A percentile compares a stretch with the other conserved stretches of the same genome.
phyloP scores from a whole-genome alignment of 1,140 invertebrate species.

The Sitobion miscanthi region DNA sequence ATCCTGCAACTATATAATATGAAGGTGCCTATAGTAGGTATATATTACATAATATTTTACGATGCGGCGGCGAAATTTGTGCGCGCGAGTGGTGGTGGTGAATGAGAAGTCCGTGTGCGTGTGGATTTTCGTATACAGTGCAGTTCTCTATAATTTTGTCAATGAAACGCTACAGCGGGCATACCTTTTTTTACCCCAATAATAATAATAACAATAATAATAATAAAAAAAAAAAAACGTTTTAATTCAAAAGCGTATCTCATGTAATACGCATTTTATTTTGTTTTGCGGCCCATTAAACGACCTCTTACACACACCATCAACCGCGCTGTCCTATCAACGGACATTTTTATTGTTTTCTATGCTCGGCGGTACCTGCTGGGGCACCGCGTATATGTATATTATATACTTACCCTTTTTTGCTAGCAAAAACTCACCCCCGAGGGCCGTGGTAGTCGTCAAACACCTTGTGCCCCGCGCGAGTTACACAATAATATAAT shows the following conservation, averaged over 20 bases:
- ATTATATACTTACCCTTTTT: background rate
- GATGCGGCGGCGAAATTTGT: background rate
- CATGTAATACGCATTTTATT: background rate
- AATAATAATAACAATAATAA: background rate
- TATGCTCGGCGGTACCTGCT: background rate
- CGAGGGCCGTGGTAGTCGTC: background rate
- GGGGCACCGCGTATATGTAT: background rate
- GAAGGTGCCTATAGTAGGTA: background rate
- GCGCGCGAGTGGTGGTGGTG: background rate
- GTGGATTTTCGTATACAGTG: background rate
- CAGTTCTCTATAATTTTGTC: conserved; percentile 54
- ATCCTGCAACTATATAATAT: background rate
- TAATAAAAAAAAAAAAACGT: conserved; percentile 20
- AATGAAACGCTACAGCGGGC: conserved; percentile 34
- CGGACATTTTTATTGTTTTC: background rate
- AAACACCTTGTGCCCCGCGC: background rate
- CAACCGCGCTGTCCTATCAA: too few species aligned
- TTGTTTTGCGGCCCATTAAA: background rate
- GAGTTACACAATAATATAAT: background rate
- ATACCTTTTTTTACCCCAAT: conserved; percentile 35
- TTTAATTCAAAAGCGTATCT: conserved; percentile 40
- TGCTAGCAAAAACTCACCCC: background rate
- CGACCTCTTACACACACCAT: background rate
- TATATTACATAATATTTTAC: conserved; percentile 7
- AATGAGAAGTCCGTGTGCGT: conserved; percentile 20